Evolutionary conservation across 1,140 invertebrate genomes (phyloP).

Genomic region (Cataglyphis hispanica): DNA sequence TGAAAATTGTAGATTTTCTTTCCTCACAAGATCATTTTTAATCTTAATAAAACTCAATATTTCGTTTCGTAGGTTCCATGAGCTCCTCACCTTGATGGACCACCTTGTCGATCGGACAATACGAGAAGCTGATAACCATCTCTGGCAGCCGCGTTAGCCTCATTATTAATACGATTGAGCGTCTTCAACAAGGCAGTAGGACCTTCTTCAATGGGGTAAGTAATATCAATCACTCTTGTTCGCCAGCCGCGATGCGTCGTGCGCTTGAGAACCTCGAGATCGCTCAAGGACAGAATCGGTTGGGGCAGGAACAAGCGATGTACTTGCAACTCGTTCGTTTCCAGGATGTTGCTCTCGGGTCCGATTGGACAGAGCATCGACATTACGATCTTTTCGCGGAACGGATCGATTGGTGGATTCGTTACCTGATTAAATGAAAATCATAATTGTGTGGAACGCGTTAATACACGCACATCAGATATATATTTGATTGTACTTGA

Average conservation of each 20-base stretch:
- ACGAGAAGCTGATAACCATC: constrained; percentile 95
- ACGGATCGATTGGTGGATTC: constrained; percentile 99
- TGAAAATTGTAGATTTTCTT: background rate
- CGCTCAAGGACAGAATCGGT: constrained; percentile 96
- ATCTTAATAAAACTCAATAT: background rate
- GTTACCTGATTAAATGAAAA: constrained; percentile 91
- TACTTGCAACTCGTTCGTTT: constrained; percentile 96
- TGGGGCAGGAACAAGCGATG: constrained; percentile 97
- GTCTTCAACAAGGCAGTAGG: constrained; percentile 91
- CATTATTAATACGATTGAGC: constrained; percentile 92
- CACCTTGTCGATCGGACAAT: constrained; percentile 94
- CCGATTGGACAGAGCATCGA: constrained; percentile 96
- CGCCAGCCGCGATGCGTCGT: constrained; percentile 97
- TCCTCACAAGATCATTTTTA: background rate
- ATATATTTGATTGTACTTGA: constrained; percentile 6
- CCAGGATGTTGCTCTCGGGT: constrained; percentile 97
- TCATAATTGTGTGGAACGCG: background rate
- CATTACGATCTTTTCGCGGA: constrained; percentile 99
- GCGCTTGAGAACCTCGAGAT: constrained; percentile 95
- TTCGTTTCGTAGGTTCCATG: background rate
- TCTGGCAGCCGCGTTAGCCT: constrained; percentile 93
- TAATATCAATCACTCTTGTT: constrained; percentile 96
- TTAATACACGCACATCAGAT: constrained; percentile 12
- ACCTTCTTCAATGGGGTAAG: constrained; percentile 92
- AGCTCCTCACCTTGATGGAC: constrained; percentile 87